Evolutionary conservation across 2,797 vertebrate species (phyloP).

Genomic region (Gymnoscopelus braueri): DNA sequence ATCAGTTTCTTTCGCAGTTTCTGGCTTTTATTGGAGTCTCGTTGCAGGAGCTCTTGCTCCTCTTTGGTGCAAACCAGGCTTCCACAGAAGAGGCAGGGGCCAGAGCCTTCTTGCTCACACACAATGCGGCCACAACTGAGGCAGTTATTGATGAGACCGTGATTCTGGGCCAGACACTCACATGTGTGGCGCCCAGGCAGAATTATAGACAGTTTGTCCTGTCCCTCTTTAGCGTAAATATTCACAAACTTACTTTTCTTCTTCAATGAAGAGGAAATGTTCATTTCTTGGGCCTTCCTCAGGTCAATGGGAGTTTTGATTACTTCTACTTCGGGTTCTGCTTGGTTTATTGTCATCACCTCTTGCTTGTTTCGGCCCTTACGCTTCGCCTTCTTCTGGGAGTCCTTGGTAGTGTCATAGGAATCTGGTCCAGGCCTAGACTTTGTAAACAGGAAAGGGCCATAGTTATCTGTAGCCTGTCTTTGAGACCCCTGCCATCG

Average conservation of each 20-base stretch:
- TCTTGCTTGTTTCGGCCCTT: conserved; percentile 96
- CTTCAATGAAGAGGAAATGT: conserved; percentile 77
- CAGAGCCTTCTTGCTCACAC: conserved; percentile 95
- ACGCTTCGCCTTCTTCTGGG: conserved; percentile 87
- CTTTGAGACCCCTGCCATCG: conserved; percentile 83
- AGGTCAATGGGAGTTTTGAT: conserved; percentile 96
- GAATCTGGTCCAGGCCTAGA: conserved; percentile 70
- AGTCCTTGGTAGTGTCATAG: conserved; percentile 81
- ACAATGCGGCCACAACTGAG: conserved; percentile 93
- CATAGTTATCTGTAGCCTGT: conserved; percentile 62
- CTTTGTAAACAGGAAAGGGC: conserved; percentile 76
- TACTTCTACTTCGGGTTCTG: conserved; percentile 74
- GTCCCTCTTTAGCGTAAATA: conserved; percentile 92
- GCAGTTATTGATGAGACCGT: conserved; percentile 97
- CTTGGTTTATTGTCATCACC: conserved; percentile 60
- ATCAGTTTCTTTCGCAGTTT: conserved; percentile 95
- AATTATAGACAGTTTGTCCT: conserved; percentile 88
- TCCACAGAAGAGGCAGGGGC: conserved; percentile 95
- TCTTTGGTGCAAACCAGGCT: conserved; percentile 94
- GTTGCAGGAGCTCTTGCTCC: conserved; percentile 92
- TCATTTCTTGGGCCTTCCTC: conserved; percentile 89
- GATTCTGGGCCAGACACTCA: conserved; percentile 95
- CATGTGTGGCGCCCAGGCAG: conserved; percentile 91
- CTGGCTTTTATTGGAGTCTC: conserved; percentile 98
- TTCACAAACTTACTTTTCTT: conserved; percentile 93